A percentile compares a stretch with the other conserved stretches of the same genome.
These are phyloP conservation scores for Amphilophus citrinellus DNA, from an alignment of 2,113 vertebrate species.

Conservation along the genomic window DNA sequence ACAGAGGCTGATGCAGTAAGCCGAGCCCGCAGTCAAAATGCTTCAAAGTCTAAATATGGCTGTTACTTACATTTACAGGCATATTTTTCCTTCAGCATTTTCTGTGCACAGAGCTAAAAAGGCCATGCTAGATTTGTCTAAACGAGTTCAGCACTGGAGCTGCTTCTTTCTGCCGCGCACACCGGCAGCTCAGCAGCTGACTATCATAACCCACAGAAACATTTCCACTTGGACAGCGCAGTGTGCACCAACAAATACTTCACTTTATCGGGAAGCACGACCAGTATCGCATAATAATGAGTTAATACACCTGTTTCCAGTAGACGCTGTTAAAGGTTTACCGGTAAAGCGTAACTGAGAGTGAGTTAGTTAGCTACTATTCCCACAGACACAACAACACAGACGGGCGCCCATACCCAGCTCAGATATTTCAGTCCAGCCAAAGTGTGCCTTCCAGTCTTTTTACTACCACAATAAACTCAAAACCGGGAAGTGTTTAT, in stretches of 20 bases:
- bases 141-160: neutral
- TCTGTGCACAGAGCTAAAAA: neutral
- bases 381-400: neutral
- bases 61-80: neutral
- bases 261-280: neutral
- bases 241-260: neutral
- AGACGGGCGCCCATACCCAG: neutral
- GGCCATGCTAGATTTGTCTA: neutral
- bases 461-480: neutral
- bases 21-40: neutral
- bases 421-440: neutral
- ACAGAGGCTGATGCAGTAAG: neutral
- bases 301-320: neutral
- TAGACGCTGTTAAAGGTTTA: too few relatives aligned
- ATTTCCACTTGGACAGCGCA: neutral
- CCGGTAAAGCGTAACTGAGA: too few relatives aligned
- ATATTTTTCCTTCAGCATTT: neutral
- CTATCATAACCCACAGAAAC: fast-evolving
- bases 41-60: neutral
- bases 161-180: neutral
- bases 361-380: neutral
- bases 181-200: neutral
- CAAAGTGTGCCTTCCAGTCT: neutral
- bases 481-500: neutral
- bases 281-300: neutral